A percentile compares a stretch with the other conserved stretches of the same genome.
These are phyloP conservation scores for Acridotheres tristis DNA, from an alignment of 2,797 vertebrate genomes.

Conservation along the genomic window DNA sequence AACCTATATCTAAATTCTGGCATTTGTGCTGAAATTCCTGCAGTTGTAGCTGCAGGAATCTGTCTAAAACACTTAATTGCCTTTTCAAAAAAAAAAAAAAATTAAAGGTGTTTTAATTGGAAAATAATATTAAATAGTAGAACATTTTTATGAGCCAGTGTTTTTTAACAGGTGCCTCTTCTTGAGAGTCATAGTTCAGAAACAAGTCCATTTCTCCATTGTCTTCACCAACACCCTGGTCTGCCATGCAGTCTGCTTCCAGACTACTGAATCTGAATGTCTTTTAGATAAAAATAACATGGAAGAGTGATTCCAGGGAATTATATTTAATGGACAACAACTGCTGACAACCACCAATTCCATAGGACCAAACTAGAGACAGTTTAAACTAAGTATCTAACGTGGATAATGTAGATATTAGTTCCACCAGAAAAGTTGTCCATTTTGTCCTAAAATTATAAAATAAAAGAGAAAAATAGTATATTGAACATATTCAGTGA, in stretches of 20 bases:
- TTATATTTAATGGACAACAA: neutral
- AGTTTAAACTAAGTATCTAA: neutral
- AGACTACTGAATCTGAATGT: neutral
- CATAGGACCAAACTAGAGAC: neutral
- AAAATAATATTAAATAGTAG: neutral
- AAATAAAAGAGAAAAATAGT: neutral
- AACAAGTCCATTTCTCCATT: neutral
- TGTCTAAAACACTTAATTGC: neutral
- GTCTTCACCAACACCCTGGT: neutral
- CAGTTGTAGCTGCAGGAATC: neutral
- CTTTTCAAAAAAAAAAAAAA: neutral
- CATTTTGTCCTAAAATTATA: neutral
- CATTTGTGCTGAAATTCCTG: neutral
- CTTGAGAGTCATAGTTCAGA: neutral
- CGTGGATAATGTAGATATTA: rapidly evolving
- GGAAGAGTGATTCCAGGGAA: neutral
- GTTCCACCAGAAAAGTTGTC: neutral
- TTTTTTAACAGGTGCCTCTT: neutral
- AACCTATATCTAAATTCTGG: neutral
- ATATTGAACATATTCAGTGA: neutral
- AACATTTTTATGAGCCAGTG: neutral
- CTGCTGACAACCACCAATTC: neutral
- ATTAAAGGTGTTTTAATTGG: neutral
- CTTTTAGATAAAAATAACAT: neutral
- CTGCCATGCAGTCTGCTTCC: neutral